Percentiles rank a stretch among this genome's conserved stretches.
Conservation (phyloP, 2,113 vertebrate species). For the Panthera uncia region DNA sequence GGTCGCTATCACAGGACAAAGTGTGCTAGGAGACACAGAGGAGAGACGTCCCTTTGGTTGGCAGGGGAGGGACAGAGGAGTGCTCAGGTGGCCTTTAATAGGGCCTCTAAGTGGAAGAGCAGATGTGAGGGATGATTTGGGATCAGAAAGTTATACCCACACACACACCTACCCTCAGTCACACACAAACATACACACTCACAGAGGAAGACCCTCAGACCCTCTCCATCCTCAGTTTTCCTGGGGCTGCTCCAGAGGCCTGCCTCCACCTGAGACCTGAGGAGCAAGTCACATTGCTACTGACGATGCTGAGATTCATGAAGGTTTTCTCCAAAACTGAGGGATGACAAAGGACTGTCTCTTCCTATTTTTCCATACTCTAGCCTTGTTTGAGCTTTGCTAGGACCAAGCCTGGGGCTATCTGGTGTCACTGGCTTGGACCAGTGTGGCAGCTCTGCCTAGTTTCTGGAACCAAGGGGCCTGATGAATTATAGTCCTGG, state of each 20-base stretch:
- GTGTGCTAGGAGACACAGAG: neutral
- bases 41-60: too few relatives aligned
- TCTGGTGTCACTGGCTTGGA: neutral
- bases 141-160: neutral
- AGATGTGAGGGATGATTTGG: neutral
- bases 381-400: neutral
- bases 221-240: neutral
- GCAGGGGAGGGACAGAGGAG: fast-evolving
- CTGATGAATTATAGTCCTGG: neutral
- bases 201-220: neutral
- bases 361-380: neutral
- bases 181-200: neutral
- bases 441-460: neutral
- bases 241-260: neutral
- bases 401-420: neutral
- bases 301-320: neutral
- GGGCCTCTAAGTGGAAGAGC: neutral
- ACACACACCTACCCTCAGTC: neutral
- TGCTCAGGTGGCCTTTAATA: neutral
- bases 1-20: fast-evolving
- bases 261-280: neutral
- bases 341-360: neutral
- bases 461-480: neutral
- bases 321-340: neutral
- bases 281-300: neutral